Base-by-base conservation (phyloP, 2,113 vertebrate species). In the Nesogale talazaci region DNA sequence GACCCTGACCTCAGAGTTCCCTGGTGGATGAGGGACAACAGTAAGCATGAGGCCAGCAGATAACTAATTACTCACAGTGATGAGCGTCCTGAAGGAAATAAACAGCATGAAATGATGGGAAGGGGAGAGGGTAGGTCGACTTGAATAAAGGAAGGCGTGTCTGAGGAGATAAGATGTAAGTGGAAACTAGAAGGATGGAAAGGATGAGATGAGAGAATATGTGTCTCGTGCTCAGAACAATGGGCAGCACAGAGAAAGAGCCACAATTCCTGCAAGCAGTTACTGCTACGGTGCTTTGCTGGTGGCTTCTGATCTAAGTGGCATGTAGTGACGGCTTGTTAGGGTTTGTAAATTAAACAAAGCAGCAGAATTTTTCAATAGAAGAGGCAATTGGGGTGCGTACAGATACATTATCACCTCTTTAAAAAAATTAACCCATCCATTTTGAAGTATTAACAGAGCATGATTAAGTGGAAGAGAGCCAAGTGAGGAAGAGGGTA, bases 141-240 rank as follows among this genome's bases (percentile, higher is more conserved):
- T 87, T 85, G 56, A 67, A 84, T 91, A 89, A 85, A 57, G 27
- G 27, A 89, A 65, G 29, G 10, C 74, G 92, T 94, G 87, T 90
- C 40, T 90, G 40, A 84, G 78, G 59, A 94, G 93, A 94, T 88
- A 95, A 93, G 76, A 83, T 94, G 94, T 93, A 95, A 92, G 87
- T n/a, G 59, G 63, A 82, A 46, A 79, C 56, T 56, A 65, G 61
- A 82, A 87, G 85, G 61, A 89, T 89, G 23, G 76, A 40, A 83
- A 89, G 25, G 77, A 61, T 87, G 42, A 94, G 70, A 52, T 25
- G 90, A 81, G 57, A 42, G 63, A 83, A 23, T 25, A 46, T 59
- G 63, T 63, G 15, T 83, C 84, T 86, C 80, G 40, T 61, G 40
- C 90, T 93, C 85, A 94, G 75, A 95, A 96, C 82, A 95, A 88